Conservation (phyloP, 2,888 invertebrate species). For the Agonopterix alstromeriana region DNA sequence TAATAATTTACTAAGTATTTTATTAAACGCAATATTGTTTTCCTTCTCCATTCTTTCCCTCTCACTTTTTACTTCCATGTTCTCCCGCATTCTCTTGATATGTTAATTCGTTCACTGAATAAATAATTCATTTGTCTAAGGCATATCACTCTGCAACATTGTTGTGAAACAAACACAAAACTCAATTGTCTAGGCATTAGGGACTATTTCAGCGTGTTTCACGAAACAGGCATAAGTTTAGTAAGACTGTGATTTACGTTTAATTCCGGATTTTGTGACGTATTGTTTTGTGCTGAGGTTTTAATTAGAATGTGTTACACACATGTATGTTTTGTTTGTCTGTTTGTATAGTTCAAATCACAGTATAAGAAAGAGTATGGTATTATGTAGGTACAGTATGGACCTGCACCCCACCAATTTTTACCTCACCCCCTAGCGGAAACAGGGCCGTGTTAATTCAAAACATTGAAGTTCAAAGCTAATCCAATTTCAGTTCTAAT, state of each 20-base stretch:
- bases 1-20: no score
- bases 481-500: no score
- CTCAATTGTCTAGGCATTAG: conserved; percentile 23
- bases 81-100: conserved; percentile 49
- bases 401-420: no score
- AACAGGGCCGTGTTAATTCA: no score
- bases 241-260: conserved; percentile 8
- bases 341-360: no score
- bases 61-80: background rate
- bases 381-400: no score
- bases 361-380: no score
- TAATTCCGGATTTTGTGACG: conserved; percentile 5
- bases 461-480: no score
- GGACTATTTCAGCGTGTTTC: conserved; percentile 19
- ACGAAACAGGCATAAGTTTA: background rate
- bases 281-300: conserved; percentile 3
- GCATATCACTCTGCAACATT: conserved; percentile 58
- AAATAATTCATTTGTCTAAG: conserved; percentile 70
- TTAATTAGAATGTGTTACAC: background rate
- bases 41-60: background rate
- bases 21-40: no score
- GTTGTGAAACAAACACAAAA: conserved; percentile 22
- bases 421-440: no score
- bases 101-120: conserved; percentile 70
- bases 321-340: no score